These are phyloP conservation scores for Perca flavescens DNA, from an alignment of 2,113 vertebrate species.

Conservation along the genomic window DNA sequence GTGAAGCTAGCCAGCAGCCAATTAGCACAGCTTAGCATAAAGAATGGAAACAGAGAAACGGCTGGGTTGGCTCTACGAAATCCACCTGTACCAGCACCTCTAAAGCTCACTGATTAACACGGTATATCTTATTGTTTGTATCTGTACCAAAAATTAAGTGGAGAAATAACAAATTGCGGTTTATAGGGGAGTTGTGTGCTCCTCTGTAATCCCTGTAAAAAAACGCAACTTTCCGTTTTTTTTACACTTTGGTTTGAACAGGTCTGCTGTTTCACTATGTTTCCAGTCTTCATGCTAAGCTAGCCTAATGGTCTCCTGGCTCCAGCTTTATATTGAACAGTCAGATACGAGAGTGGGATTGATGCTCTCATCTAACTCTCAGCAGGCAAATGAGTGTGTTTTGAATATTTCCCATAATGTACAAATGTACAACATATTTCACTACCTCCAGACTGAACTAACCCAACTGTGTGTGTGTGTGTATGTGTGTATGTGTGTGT, in stretches of 20 bases:
- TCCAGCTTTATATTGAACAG: too few relatives aligned
- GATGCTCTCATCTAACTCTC: too few relatives aligned
- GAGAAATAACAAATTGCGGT: background rate
- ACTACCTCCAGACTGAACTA: background rate
- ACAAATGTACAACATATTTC: background rate
- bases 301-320: too few relatives aligned
- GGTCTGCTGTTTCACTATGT: too few relatives aligned
- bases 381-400: background rate
- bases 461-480: background rate
- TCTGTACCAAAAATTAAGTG: background rate
- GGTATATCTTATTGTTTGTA: background rate
- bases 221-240: too few relatives aligned
- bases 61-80: background rate
- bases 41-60: background rate
- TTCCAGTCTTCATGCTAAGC: too few relatives aligned
- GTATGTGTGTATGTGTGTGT: conserved; percentile 39
- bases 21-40: background rate
- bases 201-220: too few relatives aligned
- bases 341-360: background rate
- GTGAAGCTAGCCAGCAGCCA: background rate
- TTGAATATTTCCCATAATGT: background rate
- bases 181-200: background rate
- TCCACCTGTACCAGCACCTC: background rate
- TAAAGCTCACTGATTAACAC: background rate
- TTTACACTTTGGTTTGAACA: too few relatives aligned